Evolutionary conservation across 2,113 vertebrate species (phyloP), one percentile per base, ranked within the genome.

Genomic region (Gambusia holbrooki): DNA sequence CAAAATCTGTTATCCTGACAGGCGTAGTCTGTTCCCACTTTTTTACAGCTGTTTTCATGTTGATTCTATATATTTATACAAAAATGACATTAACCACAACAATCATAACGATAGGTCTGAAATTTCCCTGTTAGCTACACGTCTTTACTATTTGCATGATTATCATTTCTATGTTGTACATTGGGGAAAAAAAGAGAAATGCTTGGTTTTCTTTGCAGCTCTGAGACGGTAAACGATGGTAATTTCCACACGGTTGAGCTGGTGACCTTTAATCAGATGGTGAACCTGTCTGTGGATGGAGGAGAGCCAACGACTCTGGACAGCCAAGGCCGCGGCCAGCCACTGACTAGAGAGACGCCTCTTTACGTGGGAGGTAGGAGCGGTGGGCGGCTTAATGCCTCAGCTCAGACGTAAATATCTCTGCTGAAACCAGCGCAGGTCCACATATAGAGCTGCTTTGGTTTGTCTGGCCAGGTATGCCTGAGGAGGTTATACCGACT

Each of bases 191-290:
- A 40, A 42, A 15, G 11, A 19, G 22, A 66, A 2, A 17, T 9
- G 5, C 1, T 22, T 28, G 7, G 54, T 14, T 2, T 2, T 60
- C 8, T 40, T 22, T 89, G 33, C 90, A 99, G 98, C 42, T 76
- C 97, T 0, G 97, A 99, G 93, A 98, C 97, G 0, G 97, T 99
- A 91, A 99, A 99, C 0, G 98, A 99, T 0, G 98, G 98, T 30
- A 95, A 94, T 87, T 99, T 99, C 93, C 98, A 99, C 93, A 99
- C 97, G 0, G 98, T 99, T 28, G 98, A 99, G 93, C 94, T 99
- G 87, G 95, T 99, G 84, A 98, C 98, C 83, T 97, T 99, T 0
- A 96, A 98, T 87, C 97, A 95, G 88, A 98, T 97, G 96, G 95
- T 99, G 91, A 99, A 99, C 87, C 94, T 99, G 79, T 98, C 98